Percentiles rank a stretch among this genome's conserved stretches.
Evolutionary conservation across 2,888 invertebrate genomes (phyloP).

Genomic region (Mesorhabditis sp.): DNA sequence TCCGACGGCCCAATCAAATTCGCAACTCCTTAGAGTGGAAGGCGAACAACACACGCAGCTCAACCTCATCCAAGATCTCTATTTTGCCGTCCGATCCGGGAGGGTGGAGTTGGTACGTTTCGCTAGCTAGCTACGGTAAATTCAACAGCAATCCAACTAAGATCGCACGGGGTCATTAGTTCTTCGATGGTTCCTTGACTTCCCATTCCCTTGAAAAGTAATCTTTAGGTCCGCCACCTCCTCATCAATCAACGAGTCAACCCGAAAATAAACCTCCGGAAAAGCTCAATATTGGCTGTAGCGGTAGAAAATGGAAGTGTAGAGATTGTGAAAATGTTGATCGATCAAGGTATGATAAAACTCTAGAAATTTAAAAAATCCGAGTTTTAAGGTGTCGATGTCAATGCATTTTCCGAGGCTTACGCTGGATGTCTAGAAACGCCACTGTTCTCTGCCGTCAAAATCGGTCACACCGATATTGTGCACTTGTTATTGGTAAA

Average conservation of each 20-base stretch:
- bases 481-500: neutral
- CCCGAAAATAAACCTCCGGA: neutral
- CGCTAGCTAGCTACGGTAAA: neutral
- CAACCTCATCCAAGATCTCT: neutral
- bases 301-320: neutral
- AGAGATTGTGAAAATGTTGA: slow-evolving; percentile 4
- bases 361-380: neutral
- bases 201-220: neutral
- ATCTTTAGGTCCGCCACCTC: neutral
- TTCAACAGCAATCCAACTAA: neutral
- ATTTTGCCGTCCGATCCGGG: neutral
- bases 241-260: neutral
- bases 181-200: neutral
- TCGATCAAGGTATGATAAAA: neutral
- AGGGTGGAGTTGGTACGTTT: neutral
- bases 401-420: neutral
- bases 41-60: slow-evolving; percentile 2
- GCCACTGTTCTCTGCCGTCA: slow-evolving; percentile 5
- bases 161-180: neutral
- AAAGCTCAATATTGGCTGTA: neutral
- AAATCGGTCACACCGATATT: neutral
- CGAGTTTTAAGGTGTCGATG: neutral
- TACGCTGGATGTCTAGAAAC: neutral
- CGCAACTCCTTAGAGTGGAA: neutral
- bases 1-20: neutral